A percentile compares a stretch with the other conserved stretches of the same genome.
phyloP scores from a whole-genome alignment of 2,888 invertebrate genomes.

The Leptothorax acervorum region DNA sequence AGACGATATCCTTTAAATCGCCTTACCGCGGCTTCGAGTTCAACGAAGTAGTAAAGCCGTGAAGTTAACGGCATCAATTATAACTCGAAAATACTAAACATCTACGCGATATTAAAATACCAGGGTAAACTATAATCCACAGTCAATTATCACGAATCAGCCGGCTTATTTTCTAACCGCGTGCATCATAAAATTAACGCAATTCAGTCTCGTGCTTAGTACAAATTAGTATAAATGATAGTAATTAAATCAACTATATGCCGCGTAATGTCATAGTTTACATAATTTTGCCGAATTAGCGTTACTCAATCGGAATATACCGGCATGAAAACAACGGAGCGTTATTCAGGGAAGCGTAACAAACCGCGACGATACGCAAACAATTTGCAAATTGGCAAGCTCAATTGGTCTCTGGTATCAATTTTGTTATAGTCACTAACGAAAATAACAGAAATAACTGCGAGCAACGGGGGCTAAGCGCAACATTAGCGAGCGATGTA shows the following conservation, averaged over 20 bases:
- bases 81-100: conserved; percentile 27
- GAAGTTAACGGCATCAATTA: conserved; percentile 43
- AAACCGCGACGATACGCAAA: conserved; percentile 21
- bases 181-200: conserved; percentile 8
- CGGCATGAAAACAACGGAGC: conserved; percentile 16
- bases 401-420: conserved; percentile 20
- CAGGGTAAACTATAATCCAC: conserved; percentile 11
- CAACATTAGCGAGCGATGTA: background rate
- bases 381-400: conserved; percentile 43
- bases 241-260: conserved; percentile 14
- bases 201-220: conserved; percentile 5
- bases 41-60: conserved; percentile 21
- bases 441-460: conserved; percentile 38
- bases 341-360: conserved; percentile 12
- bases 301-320: conserved; percentile 14
- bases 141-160: conserved; percentile 32
- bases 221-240: background rate
- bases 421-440: conserved; percentile 31
- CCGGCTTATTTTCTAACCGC: background rate
- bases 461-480: too few relatives aligned
- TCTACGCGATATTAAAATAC: conserved; percentile 13
- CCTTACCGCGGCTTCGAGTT: conserved; percentile 35
- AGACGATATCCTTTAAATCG: conserved; percentile 31
- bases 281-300: conserved; percentile 41
- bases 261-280: conserved; percentile 23